Evolutionary conservation across 2,797 vertebrate species (phyloP).

Genomic region (Myripristis jacobus): DNA sequence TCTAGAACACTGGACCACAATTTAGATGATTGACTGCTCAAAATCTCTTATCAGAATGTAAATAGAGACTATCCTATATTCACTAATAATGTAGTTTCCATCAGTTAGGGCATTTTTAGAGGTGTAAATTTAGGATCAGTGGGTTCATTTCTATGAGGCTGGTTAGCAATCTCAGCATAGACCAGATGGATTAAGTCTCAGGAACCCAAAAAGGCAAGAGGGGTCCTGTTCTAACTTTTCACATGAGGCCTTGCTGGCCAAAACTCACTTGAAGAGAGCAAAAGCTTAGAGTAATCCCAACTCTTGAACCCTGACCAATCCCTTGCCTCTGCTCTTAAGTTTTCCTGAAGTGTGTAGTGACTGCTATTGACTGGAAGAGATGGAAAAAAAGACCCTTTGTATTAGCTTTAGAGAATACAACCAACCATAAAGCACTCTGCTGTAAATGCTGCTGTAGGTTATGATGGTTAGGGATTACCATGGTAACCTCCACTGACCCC

Average conservation of each 20-base stretch:
- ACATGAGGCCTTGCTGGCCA: constrained; percentile 22
- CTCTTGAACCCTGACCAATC: constrained; percentile 55
- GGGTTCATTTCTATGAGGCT: background rate
- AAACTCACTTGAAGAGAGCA: constrained; percentile 27
- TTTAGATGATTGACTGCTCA: too few species aligned
- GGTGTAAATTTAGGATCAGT: background rate
- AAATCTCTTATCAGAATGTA: too few species aligned
- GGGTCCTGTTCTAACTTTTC: constrained; percentile 19
- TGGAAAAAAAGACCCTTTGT: constrained; percentile 25
- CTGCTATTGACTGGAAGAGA: constrained; percentile 37
- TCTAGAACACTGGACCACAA: background rate
- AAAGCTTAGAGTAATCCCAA: constrained; percentile 49
- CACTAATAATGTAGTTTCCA: too few species aligned
- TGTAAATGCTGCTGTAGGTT: background rate
- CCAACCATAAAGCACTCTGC: constrained; percentile 14
- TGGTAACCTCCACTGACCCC: constrained; percentile 16
- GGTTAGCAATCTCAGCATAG: background rate
- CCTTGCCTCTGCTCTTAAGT: constrained; percentile 25
- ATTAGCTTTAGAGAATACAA: constrained; percentile 15
- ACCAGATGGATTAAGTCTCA: constrained; percentile 8
- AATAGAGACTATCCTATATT: too few species aligned
- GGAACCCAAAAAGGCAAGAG: constrained; percentile 2
- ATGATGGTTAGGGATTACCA: constrained; percentile 28
- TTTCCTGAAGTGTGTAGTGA: constrained; percentile 23
- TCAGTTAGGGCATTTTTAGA: too few species aligned